Evolutionary conservation across 2,888 invertebrate species (phyloP).

Genomic region (Hoplodrina ambigua): DNA sequence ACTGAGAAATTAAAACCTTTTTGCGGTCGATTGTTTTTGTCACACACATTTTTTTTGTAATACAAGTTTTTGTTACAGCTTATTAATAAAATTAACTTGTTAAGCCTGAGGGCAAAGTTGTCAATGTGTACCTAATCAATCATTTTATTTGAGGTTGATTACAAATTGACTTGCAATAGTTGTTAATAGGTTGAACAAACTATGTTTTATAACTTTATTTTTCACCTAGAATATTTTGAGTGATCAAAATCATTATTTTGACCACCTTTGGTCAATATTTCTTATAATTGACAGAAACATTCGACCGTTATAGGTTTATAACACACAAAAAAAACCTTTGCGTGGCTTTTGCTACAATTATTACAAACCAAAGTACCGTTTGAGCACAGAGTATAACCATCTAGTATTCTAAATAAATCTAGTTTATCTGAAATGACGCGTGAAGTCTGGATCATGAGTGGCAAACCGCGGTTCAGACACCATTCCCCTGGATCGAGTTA

Average conservation of each 20-base stretch:
- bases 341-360: constrained; percentile 27
- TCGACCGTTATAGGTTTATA: constrained; percentile 7
- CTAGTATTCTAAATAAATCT: constrained; percentile 22
- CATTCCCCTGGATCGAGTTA: constrained; percentile 39
- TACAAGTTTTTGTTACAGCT: neutral
- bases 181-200: neutral
- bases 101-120: neutral
- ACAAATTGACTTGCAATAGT: neutral
- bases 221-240: too few species aligned
- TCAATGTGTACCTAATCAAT: constrained; percentile 2
- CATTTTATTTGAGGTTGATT: neutral
- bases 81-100: constrained; percentile 4
- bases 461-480: constrained; percentile 45
- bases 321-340: constrained; percentile 15
- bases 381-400: constrained; percentile 26
- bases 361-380: constrained; percentile 36
- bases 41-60: neutral
- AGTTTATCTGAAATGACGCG: constrained; percentile 34
- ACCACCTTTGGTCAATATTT: neutral
- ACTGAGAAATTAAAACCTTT: constrained; percentile 10
- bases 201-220: too few species aligned
- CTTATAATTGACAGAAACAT: constrained; percentile 10
- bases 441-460: constrained; percentile 45
- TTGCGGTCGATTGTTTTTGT: constrained; percentile 35
- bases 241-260: too few species aligned